Evolutionary conservation across 2,888 invertebrate genomes (phyloP), one percentile per base, ranked within the genome.

Genomic region (Lomographa bimaculata): DNA sequence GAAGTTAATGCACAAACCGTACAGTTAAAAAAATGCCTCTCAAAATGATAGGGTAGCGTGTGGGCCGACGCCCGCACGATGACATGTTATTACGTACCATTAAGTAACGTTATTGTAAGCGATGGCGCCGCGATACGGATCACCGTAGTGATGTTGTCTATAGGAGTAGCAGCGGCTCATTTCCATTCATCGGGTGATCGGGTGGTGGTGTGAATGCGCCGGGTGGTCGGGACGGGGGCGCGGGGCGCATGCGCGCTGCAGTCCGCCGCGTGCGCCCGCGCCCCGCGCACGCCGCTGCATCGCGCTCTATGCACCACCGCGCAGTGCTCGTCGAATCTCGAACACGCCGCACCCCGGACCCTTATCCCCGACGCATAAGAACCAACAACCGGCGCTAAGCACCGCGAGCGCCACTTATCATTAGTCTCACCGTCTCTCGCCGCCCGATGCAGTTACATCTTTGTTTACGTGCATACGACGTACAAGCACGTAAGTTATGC

Each of bases 401-500:
- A 53, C 53, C 59, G 57, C 48, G 30, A 19, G 35, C 41, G 24
- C 25, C 44, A 34, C 50, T 59, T 50, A 55, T 62, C 58, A 58
- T 53, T 64, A 55, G 50, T 46, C 55, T 54, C 53, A 41, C 55
- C 59, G 54, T 59, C 55, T n/a, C n/a, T n/a, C n/a, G 45, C 34
- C 58, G 64, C 59, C 63, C 64, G 62, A 65, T 68, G 66, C 64
- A 66, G 24, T 63, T 62, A 64, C 64, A 64, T 61, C 65, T 67
- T 71, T 79, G 79, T 76, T 80, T 75, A 79, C 74, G 61, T 70
- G 64, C 62, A 63, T 60, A 55, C 68, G 42, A 45, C 70, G 61
- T 70, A 66, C 64, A 71, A 69, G 65, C 70, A 74, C 69, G 84
- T 85, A 83, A 84, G 84, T 84, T 81, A 79, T 83, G 80, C 83